Conservation (phyloP, 2,797 vertebrate species). For the Pangasius mekongensis region DNA sequence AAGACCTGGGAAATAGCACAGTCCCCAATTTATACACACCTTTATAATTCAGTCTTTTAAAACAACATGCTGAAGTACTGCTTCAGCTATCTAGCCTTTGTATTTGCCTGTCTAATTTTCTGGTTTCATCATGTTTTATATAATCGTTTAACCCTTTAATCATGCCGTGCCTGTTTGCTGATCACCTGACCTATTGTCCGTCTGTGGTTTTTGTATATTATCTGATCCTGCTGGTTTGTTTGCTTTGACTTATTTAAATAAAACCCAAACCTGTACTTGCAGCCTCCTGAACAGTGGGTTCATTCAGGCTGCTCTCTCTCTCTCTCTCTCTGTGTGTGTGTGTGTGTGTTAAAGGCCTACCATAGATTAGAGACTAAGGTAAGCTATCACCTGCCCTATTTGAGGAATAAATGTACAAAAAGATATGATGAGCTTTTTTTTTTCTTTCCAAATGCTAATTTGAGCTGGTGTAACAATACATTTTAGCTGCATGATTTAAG, state of each 20-base stretch:
- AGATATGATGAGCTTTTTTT: not conserved
- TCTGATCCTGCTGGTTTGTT: slow-evolving; percentile 1
- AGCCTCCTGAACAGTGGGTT: slow-evolving; percentile 75
- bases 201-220: not conserved
- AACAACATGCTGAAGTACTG: not conserved
- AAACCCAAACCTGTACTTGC: not conserved
- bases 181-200: not conserved
- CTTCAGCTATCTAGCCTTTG: not conserved
- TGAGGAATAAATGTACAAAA: not conserved
- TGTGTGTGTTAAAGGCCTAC: slow-evolving; percentile 44
- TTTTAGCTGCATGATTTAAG: not conserved
- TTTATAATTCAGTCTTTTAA: not conserved
- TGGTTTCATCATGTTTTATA: not conserved
- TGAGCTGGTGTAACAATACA: not conserved
- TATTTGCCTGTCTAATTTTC: not conserved
- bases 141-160: not conserved
- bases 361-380: not conserved
- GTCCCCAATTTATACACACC: not conserved
- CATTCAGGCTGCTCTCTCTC: slow-evolving; percentile 70
- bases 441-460: not conserved
- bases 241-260: not conserved
- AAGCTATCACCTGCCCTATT: not conserved
- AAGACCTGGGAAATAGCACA: not conserved
- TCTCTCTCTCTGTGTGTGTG: not conserved
- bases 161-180: not conserved